phyloP scores from a whole-genome alignment of 2,888 invertebrate species.

The Meteorus cinctellus region DNA sequence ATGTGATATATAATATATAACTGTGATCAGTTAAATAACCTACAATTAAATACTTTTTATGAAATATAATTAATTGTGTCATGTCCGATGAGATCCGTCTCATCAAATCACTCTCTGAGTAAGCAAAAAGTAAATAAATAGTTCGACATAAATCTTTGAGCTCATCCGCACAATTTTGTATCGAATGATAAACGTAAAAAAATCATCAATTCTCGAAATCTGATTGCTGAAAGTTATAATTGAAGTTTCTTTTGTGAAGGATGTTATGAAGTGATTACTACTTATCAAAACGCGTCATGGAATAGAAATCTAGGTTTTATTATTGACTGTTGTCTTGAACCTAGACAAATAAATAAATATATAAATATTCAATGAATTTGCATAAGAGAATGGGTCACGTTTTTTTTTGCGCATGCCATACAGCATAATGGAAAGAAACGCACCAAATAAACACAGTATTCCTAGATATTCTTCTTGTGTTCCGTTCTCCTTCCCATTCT shows the following conservation, averaged over 20 bases:
- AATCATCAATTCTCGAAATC: too few relatives aligned
- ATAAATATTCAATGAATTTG: neutral
- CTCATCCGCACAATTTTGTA: neutral
- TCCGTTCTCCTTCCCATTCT: slow-evolving; percentile 27
- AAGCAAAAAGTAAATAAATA: neutral
- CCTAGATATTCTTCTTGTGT: slow-evolving; percentile 11
- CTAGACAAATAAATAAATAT: neutral
- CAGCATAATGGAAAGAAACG: neutral
- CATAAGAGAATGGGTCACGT: too few relatives aligned
- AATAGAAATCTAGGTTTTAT: too few relatives aligned
- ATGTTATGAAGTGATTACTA: too few relatives aligned
- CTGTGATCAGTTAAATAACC: neutral
- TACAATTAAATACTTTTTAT: neutral
- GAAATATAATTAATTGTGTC: slow-evolving; percentile 1
- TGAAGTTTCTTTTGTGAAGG: too few relatives aligned
- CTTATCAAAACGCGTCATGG: too few relatives aligned
- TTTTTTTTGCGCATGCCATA: too few relatives aligned
- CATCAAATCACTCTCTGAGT: neutral
- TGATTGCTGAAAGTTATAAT: too few relatives aligned
- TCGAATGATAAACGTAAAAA: too few relatives aligned
- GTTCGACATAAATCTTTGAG: neutral
- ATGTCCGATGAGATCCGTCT: neutral
- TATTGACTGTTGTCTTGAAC: neutral
- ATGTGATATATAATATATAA: neutral
- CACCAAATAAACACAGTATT: neutral